Evolutionary conservation across 2,113 vertebrate genomes (phyloP), one percentile per base, ranked within the genome.

Genomic region (Colossoma macropomum): DNA sequence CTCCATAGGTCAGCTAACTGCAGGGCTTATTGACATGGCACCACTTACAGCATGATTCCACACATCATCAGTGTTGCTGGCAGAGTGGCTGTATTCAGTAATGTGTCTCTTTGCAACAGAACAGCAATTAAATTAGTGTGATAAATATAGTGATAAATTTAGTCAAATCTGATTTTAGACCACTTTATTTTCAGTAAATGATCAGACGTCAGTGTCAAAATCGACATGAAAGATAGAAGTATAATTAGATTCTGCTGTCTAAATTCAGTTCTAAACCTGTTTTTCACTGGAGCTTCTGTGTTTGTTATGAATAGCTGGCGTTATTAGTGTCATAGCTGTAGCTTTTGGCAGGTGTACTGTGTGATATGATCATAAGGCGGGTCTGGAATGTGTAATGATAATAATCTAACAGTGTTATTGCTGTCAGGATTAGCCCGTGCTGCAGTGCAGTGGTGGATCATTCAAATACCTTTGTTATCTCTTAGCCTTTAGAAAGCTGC

Each of bases 401-500:
- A 34, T 68, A 68, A 68, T 68, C 65, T 34, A 17, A 21, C 65
- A 68, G 32, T 15, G 28, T 68, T 34, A 68, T 68, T 68, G 50
- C 62, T 83, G 50, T 77, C 81, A 28, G 50, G 68, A 69, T 12
- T 45, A 7, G 41, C 32, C 45, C 48, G 0, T 25, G n/a, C 34
- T 68, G 19, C 34, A 38, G 66, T 69, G 32, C 66, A 38, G 32
- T 34, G 34, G 30, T 38, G 19, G 9, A 34, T 69, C 66, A 69
- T 25, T 82, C 59, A 71, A 41, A 32, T n/a, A 41, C 32, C 30
- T 62, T 28, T 38, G 34, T 63, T 27, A 21, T 52, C 54, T 71
- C 38, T 25, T 34, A 50, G 62, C 38, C 77, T 52, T 62, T 77
- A 50, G 41, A 66, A 60, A 63, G 32, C 48, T 76, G 73, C 19